Conservation (phyloP, 2,888 invertebrate genomes). For the Taphrorychus bicolor region DNA sequence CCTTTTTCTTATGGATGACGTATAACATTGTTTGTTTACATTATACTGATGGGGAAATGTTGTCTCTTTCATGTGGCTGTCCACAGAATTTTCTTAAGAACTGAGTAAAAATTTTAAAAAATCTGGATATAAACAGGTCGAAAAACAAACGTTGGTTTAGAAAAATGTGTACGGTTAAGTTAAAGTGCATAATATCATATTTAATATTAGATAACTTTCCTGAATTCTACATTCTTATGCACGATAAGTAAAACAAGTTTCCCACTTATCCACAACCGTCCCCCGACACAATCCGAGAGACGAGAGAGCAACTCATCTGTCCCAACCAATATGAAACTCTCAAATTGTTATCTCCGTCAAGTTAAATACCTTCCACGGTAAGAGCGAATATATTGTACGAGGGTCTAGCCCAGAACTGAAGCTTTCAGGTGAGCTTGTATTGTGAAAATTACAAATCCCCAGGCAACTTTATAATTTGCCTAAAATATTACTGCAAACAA, state of each 20-base stretch:
- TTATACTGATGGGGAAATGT: too few relatives aligned
- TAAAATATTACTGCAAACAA: constrained; percentile 39
- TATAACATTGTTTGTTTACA: too few relatives aligned
- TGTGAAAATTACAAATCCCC: constrained; percentile 41
- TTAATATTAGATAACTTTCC: too few relatives aligned
- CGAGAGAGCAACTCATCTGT: neutral
- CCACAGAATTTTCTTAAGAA: too few relatives aligned
- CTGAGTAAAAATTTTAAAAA: too few relatives aligned
- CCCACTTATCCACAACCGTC: neutral
- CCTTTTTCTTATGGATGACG: too few relatives aligned
- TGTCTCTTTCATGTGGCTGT: too few relatives aligned
- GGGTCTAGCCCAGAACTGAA: constrained; percentile 16
- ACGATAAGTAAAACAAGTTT: neutral
- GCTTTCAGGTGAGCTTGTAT: constrained; percentile 33
- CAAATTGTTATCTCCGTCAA: constrained; percentile 28
- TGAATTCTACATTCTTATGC: too few relatives aligned
- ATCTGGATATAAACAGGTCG: too few relatives aligned
- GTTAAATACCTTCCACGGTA: constrained; percentile 29
- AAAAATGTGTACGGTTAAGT: too few relatives aligned
- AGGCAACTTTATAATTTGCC: constrained; percentile 40
- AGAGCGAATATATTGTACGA: constrained; percentile 31
- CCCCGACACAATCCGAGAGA: neutral
- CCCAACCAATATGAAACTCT: constrained; percentile 22
- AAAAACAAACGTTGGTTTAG: too few relatives aligned
- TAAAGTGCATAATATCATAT: too few relatives aligned